Base-by-base conservation (phyloP, 2,113 vertebrate genomes). In the Romanogobio albipinnatus region DNA sequence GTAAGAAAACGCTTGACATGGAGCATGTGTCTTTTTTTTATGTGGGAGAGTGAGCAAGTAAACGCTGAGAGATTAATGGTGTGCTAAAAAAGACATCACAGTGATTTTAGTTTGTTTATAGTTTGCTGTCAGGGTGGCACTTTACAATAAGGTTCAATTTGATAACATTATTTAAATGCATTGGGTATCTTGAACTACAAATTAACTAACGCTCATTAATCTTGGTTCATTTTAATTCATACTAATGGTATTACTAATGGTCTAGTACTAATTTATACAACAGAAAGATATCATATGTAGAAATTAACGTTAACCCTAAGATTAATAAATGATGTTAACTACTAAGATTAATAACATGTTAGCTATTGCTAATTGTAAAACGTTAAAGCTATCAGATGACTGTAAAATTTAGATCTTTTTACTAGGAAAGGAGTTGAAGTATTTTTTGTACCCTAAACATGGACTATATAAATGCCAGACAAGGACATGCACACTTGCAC, bases 1-100 rank as follows among this genome's bases (percentile, higher is more conserved):
- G 96, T 97, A 95, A 96, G 96, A 94, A 86, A 36, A 76, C 49
- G 66, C 71, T 81, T 78, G 71, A 17, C 71, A 75, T 77, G 84
- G 87, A 24, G 75, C 49, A 39, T 77, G 66, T 80, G 51, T 53
- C 59, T 76, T 81, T 51, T 51, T 89, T 76, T 53, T 26, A 22
- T 17, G 62, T 26, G 8, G 71, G 66, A 64, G 76, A 74, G 39
- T 81, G 45, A 17, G 5, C 58, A 68, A 83, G 71, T 73, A 59
- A 84, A 80, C n/a, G 10, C 47, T 76, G 59, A 73, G 64, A 79
- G 78, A 87, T 85, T 11, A 36, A 33, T 51, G 6, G 43, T 33
- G 45, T 17, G 8, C 49, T 76, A 53, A 76, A 53, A 36, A 53
- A 53, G 26, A 17, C 74, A 53, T 39, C 26, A 56, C 0, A 13